Evolutionary conservation across 2,797 vertebrate genomes (phyloP), one percentile per base, ranked within the genome.

Genomic region (Choloepus didactylus): DNA sequence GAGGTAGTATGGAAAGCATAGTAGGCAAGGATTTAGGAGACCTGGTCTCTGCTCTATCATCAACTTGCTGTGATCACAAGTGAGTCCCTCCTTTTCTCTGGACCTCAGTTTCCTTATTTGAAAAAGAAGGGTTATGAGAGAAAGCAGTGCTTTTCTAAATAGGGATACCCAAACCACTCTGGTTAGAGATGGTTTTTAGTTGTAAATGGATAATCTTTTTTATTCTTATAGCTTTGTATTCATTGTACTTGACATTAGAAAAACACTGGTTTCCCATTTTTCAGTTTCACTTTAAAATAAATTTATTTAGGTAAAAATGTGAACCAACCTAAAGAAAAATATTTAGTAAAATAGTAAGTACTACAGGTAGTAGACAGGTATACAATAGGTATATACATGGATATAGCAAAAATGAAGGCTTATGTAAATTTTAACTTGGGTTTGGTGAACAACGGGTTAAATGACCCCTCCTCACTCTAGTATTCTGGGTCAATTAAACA

Each of bases 231-330:
- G n/a, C n/a, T 70, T 92, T 84, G 23, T 44, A 88, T 56, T 82
- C 29, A 67, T 90, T 82, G 14, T 77, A 41, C 62, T 54, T 95
- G 87, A 87, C 8, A 85, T 79, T 51, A 62, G 19, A n/a, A 93
- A 91, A 86, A 73, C 44, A 72, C 9, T 73, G 10, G 5, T 59
- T 91, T 94, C 56, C 21, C 51, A 82, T 79, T 69, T 72, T 15
- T 6, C 35, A 89, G 18, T 88, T 92, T 84, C 29, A 84, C 84
- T 96, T 85, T 49, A 89, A 92, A 93, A 81, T 84, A 92, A 84
- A 73, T 85, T 76, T 85, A 70, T 27, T 76, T 21, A 67, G 46
- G 35, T 87, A 84, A 94, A 96, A 69, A 11, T 67, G 31, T 82
- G 31, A 86, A 73, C 16, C 23, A 88, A 56, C 59, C 23, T 67